These are phyloP conservation scores for Philypnodon macrostomus DNA, from an alignment of 2,797 vertebrate species.

Conservation along the genomic window DNA sequence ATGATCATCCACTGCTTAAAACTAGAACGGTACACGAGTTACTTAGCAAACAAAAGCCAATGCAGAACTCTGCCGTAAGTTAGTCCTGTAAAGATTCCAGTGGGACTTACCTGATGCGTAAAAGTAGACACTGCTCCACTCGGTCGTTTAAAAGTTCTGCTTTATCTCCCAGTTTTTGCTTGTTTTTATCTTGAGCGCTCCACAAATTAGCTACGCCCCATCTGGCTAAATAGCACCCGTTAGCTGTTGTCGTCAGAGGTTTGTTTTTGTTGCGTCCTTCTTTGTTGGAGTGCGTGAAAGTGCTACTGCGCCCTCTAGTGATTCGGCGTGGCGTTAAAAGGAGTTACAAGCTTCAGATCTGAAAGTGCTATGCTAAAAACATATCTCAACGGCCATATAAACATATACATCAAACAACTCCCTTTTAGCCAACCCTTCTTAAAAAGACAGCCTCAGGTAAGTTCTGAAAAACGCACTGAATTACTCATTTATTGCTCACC, in stretches of 20 bases:
- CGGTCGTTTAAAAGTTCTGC: neutral
- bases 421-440: too few relatives aligned
- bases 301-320: neutral
- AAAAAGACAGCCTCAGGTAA: too few relatives aligned
- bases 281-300: neutral
- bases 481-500: too few relatives aligned
- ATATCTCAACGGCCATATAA: too few relatives aligned
- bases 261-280: neutral
- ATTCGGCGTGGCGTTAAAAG: neutral
- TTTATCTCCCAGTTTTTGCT: constrained; percentile 20
- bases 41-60: neutral
- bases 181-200: neutral
- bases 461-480: too few relatives aligned
- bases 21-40: too few relatives aligned
- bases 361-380: too few relatives aligned
- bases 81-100: neutral
- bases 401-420: too few relatives aligned
- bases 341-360: too few relatives aligned
- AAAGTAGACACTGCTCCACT: neutral
- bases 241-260: neutral
- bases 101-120: constrained; percentile 13
- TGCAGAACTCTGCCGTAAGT: too few relatives aligned
- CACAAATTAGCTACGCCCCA: neutral
- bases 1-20: too few relatives aligned
- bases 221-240: neutral